phyloP scores from a whole-genome alignment of 2,113 vertebrate species.

The Nasalis larvatus region DNA sequence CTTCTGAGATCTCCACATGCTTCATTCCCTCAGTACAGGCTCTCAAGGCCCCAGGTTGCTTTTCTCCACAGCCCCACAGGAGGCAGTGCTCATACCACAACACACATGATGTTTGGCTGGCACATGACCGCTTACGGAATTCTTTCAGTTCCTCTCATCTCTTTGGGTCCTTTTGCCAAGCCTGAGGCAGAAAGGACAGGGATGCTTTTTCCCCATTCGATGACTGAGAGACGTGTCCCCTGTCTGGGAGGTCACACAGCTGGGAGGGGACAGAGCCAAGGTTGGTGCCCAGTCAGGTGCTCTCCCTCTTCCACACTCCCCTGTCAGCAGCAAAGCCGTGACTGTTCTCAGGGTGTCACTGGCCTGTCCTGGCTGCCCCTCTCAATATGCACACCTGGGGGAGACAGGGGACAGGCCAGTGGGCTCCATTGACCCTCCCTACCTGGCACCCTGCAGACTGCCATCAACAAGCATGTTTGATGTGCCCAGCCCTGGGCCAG shows the following conservation, averaged over 20 bases:
- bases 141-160: not conserved
- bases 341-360: not conserved
- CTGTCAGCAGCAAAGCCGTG: not conserved
- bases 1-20: not conserved
- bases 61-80: not conserved
- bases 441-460: not conserved
- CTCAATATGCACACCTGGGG: not conserved
- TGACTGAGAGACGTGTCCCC: not conserved
- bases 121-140: not conserved
- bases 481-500: not conserved
- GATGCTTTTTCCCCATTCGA: not conserved
- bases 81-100: not conserved
- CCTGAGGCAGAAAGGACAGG: not conserved
- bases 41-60: not conserved
- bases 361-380: too few relatives aligned
- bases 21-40: rapidly evolving
- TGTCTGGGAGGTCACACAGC: not conserved
- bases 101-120: not conserved
- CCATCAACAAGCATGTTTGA: not conserved
- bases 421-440: not conserved
- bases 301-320: not conserved
- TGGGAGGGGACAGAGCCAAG: not conserved
- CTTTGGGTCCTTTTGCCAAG: not conserved
- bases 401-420: not conserved
- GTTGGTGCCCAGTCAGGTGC: not conserved